phyloP scores from a whole-genome alignment of 2,888 invertebrate genomes.

The Glaucopsyche alexis region DNA sequence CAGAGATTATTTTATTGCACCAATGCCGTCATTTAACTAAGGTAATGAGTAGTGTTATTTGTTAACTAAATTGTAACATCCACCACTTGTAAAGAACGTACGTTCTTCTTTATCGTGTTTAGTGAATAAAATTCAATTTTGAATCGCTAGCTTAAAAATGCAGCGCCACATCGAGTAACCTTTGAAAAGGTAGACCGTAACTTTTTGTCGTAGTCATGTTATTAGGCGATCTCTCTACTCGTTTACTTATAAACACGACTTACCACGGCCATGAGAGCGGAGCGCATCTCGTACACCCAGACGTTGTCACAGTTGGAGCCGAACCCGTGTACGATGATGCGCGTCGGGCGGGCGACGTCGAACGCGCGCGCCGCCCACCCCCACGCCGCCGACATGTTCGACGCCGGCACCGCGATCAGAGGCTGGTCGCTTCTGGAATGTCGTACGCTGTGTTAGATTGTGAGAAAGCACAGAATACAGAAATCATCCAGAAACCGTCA shows the following conservation, averaged over 20 bases:
- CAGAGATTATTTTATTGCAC: neutral
- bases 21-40: neutral
- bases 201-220: no score
- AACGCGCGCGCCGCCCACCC: slow-evolving; percentile 83
- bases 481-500: no score
- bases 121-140: no score
- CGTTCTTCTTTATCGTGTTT: no score
- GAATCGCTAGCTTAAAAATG: no score
- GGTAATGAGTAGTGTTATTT: neutral
- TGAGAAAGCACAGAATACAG: no score
- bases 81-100: neutral
- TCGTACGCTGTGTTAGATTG: neutral
- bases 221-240: no score
- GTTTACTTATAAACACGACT: no score
- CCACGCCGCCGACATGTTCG: slow-evolving; percentile 86
- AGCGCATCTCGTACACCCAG: slow-evolving; percentile 96
- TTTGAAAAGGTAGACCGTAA: no score
- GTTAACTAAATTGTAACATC: no score
- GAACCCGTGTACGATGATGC: slow-evolving; percentile 96
- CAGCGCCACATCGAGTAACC: no score
- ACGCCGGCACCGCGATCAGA: slow-evolving; percentile 85
- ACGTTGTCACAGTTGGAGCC: slow-evolving; percentile 94
- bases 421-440: slow-evolving; percentile 81
- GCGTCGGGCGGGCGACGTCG: slow-evolving; percentile 83
- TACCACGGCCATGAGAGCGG: slow-evolving; percentile 84